These are phyloP conservation scores for Macaria liturata DNA, from an alignment of 2,888 invertebrate genomes.

Conservation along the genomic window DNA sequence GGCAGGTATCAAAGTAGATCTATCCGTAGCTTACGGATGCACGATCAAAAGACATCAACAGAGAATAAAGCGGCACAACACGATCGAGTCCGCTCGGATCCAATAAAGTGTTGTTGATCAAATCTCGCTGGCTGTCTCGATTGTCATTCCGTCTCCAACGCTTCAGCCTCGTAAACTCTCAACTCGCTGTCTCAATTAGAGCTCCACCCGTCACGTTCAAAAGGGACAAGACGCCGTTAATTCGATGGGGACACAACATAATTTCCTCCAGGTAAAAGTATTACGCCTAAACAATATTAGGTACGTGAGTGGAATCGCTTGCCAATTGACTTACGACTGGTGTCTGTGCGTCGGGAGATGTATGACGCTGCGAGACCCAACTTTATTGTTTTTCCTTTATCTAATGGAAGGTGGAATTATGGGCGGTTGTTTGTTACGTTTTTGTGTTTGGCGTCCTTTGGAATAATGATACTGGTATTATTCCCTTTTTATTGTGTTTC, in stretches of 20 bases:
- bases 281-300: slow-evolving; percentile 72
- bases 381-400: slow-evolving; percentile 40
- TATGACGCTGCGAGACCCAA: slow-evolving; percentile 34
- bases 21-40: no score
- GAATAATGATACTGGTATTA: slow-evolving; percentile 18
- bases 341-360: slow-evolving; percentile 37
- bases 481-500: slow-evolving; percentile 2
- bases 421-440: slow-evolving; percentile 27
- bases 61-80: no score
- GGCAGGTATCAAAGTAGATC: no score
- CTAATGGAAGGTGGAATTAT: slow-evolving; percentile 36
- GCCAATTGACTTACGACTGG: slow-evolving; percentile 55
- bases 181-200: slow-evolving; percentile 32
- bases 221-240: slow-evolving; percentile 52
- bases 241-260: slow-evolving; percentile 64
- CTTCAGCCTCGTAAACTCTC: slow-evolving; percentile 27
- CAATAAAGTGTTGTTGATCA: slow-evolving; percentile 15
- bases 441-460: slow-evolving; percentile 19
- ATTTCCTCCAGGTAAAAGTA: slow-evolving; percentile 70
- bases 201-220: slow-evolving; percentile 28
- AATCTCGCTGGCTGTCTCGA: slow-evolving; percentile 8
- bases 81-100: not conserved
- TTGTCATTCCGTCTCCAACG: slow-evolving; percentile 22
- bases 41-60: no score
- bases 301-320: slow-evolving; percentile 63